Conservation (phyloP, 2,797 vertebrate species). For the Vespertilio murinus region DNA sequence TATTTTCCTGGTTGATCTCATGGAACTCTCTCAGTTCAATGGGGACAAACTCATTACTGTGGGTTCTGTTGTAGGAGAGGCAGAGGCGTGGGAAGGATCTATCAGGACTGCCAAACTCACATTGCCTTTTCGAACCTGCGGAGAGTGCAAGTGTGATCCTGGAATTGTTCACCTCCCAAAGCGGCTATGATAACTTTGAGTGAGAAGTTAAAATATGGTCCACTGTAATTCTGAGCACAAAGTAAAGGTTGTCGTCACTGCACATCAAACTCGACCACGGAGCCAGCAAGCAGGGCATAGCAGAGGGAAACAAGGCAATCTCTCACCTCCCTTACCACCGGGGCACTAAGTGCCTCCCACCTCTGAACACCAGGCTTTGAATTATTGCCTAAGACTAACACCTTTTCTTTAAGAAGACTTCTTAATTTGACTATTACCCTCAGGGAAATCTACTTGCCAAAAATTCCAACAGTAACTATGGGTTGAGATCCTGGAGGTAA, state of each 20-base stretch:
- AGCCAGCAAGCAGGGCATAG: not conserved
- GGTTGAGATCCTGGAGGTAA: constrained; percentile 65
- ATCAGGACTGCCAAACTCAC: not conserved
- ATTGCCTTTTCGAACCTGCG: not conserved
- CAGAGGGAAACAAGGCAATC: not conserved
- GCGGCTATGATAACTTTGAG: not conserved
- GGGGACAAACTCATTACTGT: not conserved
- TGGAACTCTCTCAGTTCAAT: not conserved
- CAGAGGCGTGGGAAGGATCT: not conserved
- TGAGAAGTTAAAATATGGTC: not conserved
- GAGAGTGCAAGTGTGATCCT: not conserved
- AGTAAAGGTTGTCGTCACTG: not conserved
- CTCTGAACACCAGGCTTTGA: constrained; percentile 72
- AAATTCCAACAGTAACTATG: constrained; percentile 73
- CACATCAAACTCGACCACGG: not conserved
- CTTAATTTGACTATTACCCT: constrained; percentile 73
- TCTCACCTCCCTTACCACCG: not conserved
- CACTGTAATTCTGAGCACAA: not conserved
- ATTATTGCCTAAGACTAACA: constrained; percentile 66
- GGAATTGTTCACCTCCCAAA: not conserved
- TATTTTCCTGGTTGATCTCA: not conserved
- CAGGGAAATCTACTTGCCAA: constrained; percentile 72
- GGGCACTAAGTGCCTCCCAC: constrained; percentile 20
- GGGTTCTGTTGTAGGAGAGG: not conserved
- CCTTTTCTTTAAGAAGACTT: constrained; percentile 69